These are phyloP conservation scores for Acanthurus lineatus DNA, from an alignment of 2,797 vertebrate species.

Conservation along the genomic window DNA sequence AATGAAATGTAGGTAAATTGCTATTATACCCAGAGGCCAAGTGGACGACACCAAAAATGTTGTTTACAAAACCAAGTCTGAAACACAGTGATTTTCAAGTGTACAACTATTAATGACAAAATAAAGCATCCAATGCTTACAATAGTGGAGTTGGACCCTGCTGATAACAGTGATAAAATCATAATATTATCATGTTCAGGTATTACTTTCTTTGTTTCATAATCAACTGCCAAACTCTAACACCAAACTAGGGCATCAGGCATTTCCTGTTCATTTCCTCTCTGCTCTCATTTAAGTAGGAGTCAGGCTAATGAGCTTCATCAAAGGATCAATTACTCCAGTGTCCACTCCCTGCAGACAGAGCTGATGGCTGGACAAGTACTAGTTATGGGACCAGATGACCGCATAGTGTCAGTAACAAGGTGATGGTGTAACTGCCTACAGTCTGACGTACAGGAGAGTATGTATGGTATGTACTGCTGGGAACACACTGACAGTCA, in stretches of 20 bases:
- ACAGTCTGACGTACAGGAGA: conserved; percentile 6
- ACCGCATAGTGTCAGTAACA: conserved; percentile 88
- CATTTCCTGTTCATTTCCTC: conserved; percentile 6
- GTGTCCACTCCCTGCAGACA: conserved; percentile 67
- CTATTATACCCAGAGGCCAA: neutral
- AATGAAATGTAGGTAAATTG: neutral
- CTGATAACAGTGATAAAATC: neutral
- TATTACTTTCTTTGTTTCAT: neutral
- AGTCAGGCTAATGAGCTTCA: conserved; percentile 79
- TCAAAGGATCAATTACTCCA: conserved; percentile 81
- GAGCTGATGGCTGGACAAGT: conserved; percentile 85
- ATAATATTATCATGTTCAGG: neutral
- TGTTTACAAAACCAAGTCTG: neutral
- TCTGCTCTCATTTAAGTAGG: conserved; percentile 77
- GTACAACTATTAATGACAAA: neutral
- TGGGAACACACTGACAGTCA: conserved; percentile 9
- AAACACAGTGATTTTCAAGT: neutral
- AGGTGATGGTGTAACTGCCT: conserved; percentile 78
- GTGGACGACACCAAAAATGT: neutral
- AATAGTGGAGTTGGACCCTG: neutral
- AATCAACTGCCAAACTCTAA: neutral
- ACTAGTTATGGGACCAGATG: conserved; percentile 90
- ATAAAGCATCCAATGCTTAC: neutral
- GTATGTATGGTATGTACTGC: conserved; percentile 49
- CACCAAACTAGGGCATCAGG: neutral